Conservation (phyloP, 1,140 invertebrate species). For the Dendrolimus punctatus region DNA sequence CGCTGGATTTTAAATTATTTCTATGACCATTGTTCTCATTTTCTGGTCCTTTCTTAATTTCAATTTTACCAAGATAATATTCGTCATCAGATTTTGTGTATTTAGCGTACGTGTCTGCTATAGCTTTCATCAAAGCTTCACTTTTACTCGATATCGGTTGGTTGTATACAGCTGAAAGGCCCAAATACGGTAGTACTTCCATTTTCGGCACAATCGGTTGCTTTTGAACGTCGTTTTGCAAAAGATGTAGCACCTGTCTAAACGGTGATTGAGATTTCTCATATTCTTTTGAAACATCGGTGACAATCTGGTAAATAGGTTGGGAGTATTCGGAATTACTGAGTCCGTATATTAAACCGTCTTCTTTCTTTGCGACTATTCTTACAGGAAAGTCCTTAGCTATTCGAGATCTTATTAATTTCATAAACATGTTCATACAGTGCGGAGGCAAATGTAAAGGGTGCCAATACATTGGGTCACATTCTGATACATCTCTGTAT, state of each 20-base stretch:
- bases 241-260: constrained; percentile 31
- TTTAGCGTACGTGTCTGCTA: constrained; percentile 26
- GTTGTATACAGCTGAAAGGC: constrained; percentile 38
- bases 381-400: constrained; percentile 17
- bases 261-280: constrained; percentile 12
- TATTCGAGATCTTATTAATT: constrained; percentile 29
- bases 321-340: not conserved
- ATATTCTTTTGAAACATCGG: not conserved
- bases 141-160: constrained; percentile 47
- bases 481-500: constrained; percentile 44
- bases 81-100: not conserved
- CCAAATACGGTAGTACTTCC: constrained; percentile 28
- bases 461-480: constrained; percentile 52
- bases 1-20: no score
- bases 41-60: not conserved
- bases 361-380: constrained; percentile 21
- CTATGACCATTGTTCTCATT: no score
- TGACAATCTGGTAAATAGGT: constrained; percentile 4
- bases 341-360: not conserved
- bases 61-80: constrained; percentile 2
- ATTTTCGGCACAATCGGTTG: constrained; percentile 33
- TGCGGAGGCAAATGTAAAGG: constrained; percentile 48
- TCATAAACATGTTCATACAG: constrained; percentile 39
- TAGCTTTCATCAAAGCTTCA: constrained; percentile 33
- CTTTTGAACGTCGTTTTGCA: constrained; percentile 32